Base-by-base conservation (phyloP, 1,140 invertebrate species). In the Drosophila kanapiae region DNA sequence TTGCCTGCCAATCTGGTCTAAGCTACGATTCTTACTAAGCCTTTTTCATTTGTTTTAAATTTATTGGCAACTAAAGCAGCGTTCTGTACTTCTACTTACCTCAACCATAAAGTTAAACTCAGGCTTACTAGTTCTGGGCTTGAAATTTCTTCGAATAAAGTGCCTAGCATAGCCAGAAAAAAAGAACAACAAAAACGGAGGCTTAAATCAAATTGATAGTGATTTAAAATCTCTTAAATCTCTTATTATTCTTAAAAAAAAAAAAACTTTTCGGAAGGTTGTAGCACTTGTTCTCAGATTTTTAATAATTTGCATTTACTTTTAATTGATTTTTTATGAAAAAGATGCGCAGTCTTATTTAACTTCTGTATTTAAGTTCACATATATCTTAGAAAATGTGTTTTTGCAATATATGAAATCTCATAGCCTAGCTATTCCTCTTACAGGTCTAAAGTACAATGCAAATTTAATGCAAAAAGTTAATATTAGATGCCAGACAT, bases 31-130 rank as follows among this genome's bases (percentile, higher is more conserved):
- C 7, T 2, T 40, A 29, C 10, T 65, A 59, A 64, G 61, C 31
- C 23, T 42, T n/a, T 29, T 29, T 47, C 31, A 62, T 18, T 49
- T 35, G 27, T 14, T 37, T 63, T 51, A 23, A 63, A 64, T 68
- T 67, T 54, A 68, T 38, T 47, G 37, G 9, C 18, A 13, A 43
- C 48, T 38, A 29, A 14, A n/a, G 4, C 6, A 18, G 35, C 33
- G 29, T 62, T 27, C 11, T 18, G 8, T 53, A 11, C 5, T 3
- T n/a, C n/a, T n/a, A n/a, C n/a, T n/a, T n/a, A n/a, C n/a, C n/a
- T 1, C 10, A 27, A 8, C 4, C 35, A 27, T 56, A 11, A 6
- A 10, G 33, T 37, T 5, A 56, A 27, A 10, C 5, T 4, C 13
- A 56, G 53, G 23, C 18, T 13, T 35, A 13, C 1, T 8, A 35